Evolutionary conservation across 2,888 invertebrate species (phyloP).

Genomic region (Oxycera nigricornis): DNA sequence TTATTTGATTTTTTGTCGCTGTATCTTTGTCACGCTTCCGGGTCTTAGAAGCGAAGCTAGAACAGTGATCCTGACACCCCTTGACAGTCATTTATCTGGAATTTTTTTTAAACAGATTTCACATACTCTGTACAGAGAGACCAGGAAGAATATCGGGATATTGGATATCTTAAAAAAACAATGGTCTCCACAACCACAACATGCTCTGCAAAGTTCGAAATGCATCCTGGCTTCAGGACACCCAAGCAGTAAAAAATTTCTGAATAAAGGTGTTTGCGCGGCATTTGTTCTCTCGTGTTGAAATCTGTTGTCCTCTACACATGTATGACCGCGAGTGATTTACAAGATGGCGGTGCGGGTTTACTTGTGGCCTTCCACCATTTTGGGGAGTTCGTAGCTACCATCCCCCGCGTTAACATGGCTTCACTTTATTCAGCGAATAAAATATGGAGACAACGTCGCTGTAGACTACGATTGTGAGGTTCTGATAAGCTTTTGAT

Average conservation of each 20-base stretch:
- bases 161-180: slow-evolving; percentile 5
- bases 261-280: slow-evolving; percentile 22
- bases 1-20: slow-evolving; percentile 25
- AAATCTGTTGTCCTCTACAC: slow-evolving; percentile 29
- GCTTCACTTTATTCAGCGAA: slow-evolving; percentile 39
- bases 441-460: neutral
- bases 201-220: neutral
- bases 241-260: neutral
- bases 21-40: neutral
- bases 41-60: neutral
- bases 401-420: slow-evolving; percentile 39
- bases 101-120: neutral
- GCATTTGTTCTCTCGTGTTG: neutral
- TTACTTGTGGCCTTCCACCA: slow-evolving; percentile 11
- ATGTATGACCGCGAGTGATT: slow-evolving; percentile 42
- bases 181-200: neutral
- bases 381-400: neutral
- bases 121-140: neutral
- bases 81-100: slow-evolving; percentile 21
- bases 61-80: slow-evolving; percentile 3
- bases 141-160: slow-evolving; percentile 19
- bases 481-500: slow-evolving; percentile 51
- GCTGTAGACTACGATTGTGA: slow-evolving; percentile 46
- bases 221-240: slow-evolving; percentile 7
- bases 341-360: slow-evolving; percentile 45